Percentiles rank a stretch among this genome's conserved stretches.
Conservation (phyloP, 2,113 vertebrate genomes). For the Asarcornis scutulata region DNA sequence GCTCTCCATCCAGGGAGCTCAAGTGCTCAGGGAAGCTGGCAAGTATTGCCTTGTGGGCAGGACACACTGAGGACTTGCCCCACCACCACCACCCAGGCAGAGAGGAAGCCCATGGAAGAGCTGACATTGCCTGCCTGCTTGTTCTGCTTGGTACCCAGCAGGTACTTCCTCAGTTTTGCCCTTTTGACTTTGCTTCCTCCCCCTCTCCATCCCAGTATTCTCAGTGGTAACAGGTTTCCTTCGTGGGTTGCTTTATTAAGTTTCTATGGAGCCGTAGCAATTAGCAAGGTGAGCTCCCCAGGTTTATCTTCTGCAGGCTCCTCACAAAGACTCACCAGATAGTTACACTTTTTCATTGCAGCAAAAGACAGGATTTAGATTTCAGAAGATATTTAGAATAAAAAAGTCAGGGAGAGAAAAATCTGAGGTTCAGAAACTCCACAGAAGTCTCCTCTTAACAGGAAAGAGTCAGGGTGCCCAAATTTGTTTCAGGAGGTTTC, state of each 20-base stretch:
- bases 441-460: background rate
- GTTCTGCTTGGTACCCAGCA: background rate
- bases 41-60: background rate
- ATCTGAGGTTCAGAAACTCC: background rate
- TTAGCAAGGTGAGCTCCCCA: background rate
- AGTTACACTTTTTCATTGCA: background rate
- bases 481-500: background rate
- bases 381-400: background rate
- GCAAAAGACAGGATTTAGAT: background rate
- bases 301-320: background rate
- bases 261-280: background rate
- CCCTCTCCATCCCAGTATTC: background rate
- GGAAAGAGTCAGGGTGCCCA: background rate
- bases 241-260: conserved; percentile 21
- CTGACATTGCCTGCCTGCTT: rapidly evolving
- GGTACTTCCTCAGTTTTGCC: conserved; percentile 1
- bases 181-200: background rate
- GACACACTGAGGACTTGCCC: background rate
- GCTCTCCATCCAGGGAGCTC: background rate
- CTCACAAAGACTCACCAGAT: background rate
- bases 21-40: background rate
- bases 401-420: background rate
- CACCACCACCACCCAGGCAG: background rate
- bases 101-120: background rate
- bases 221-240: conserved; percentile 26